Base-by-base conservation (phyloP, 2,113 vertebrate genomes). In the Phyllopteryx taeniolatus region DNA sequence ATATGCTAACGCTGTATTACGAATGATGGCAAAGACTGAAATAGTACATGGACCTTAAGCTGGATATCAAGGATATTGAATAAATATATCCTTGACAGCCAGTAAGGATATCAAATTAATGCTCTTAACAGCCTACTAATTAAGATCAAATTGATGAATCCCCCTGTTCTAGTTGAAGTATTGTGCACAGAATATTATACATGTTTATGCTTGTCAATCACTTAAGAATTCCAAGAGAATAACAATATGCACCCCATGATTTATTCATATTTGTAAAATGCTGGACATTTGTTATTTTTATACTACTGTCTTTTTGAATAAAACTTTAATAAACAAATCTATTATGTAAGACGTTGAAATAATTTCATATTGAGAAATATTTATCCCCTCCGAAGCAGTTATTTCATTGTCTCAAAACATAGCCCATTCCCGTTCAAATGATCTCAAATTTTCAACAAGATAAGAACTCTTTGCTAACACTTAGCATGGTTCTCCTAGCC, bases 241-340 rank as follows among this genome's bases (percentile, higher is more conserved):
- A 8, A 9, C 42, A 61, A 15, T 43, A 0, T 7, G 1, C 54
- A 6, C 5, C 51, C 69, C 7, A 14, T 67, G 14, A 7, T 13
- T 27, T 14, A 27, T 60, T 12, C 0, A 57, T 20, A 70, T 22
- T 35, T 65, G 13, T 42, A 43, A 43, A 82, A 15, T 79, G 59
- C 64, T 75, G 66, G 63, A 60, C 42, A 74, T 80, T 71, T 46
- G 33, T 20, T 70, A 47, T 17, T 44, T 2, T 17, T 74, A 43
- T 64, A 20, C 60, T 19, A 43, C 13, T 59, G 49, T 63, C 5
- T 59, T 0, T 31, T 5, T 12, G 8, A 67, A 46, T 76, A 33
- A 70, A 67, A 11, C 14, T 61, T 22, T 13, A 27, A 27, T 0
- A 4, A 9, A 14, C 12, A 59, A 5, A 1, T 3, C 10, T n/a